phyloP scores from a whole-genome alignment of 2,888 invertebrate species.

The Apodemia duryi region DNA sequence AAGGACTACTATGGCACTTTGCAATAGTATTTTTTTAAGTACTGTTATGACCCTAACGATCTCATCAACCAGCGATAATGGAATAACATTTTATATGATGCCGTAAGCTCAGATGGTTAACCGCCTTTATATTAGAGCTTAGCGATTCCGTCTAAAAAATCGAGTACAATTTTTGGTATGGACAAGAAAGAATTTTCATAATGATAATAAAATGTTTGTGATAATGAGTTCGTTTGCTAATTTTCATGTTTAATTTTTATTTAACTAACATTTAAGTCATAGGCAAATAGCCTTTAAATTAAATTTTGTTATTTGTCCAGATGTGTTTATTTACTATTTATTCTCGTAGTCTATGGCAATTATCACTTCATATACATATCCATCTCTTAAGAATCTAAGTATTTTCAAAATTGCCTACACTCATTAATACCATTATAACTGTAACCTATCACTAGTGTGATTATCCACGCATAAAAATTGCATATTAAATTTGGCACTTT shows the following conservation, averaged over 20 bases:
- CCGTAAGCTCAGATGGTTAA: not conserved
- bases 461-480: conserved; percentile 22
- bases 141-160: not conserved
- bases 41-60: no score
- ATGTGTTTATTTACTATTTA: not conserved
- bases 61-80: not conserved
- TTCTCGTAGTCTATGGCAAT: not conserved
- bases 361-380: not conserved
- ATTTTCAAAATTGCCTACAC: not conserved
- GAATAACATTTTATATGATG: not conserved
- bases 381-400: conserved; percentile 5
- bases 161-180: not conserved
- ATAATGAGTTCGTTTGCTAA: no score
- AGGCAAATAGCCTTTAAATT: not conserved
- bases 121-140: no score
- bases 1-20: not conserved
- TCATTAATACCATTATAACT: not conserved
- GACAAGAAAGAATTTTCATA: no score
- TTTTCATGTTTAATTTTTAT: no score
- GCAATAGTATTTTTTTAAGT: no score
- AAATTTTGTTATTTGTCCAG: not conserved
- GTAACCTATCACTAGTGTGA: conserved; percentile 19
- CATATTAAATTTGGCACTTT: conserved; percentile 34
- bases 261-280: no score
- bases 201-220: no score